Evolutionary conservation across 2,797 vertebrate genomes (phyloP).

Genomic region (Triplophysa bombifrons): DNA sequence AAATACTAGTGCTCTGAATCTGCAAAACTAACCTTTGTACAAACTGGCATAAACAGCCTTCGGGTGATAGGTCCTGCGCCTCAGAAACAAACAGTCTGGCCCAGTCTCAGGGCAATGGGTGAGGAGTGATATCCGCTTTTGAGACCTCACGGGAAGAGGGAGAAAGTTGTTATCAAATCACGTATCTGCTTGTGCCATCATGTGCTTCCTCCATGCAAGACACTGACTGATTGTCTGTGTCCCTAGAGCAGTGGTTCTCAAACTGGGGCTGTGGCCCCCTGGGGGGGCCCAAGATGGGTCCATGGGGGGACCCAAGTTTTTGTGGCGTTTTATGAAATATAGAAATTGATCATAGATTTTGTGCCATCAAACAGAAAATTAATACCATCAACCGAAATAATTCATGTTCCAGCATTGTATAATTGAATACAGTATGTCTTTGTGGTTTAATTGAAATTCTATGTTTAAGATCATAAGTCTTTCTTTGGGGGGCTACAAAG

Average conservation of each 20-base stretch:
- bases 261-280: too few species aligned
- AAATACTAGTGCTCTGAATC: not conserved
- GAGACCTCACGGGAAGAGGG: not conserved
- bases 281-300: too few species aligned
- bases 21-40: slow-evolving; percentile 23
- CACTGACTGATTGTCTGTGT: not conserved
- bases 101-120: slow-evolving; percentile 38
- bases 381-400: too few species aligned
- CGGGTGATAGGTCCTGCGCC: slow-evolving; percentile 38
- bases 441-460: too few species aligned
- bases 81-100: slow-evolving; percentile 38
- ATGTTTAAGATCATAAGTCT: too few species aligned
- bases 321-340: too few species aligned
- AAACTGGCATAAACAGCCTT: slow-evolving; percentile 30
- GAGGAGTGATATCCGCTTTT: slow-evolving; percentile 40
- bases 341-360: too few species aligned
- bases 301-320: too few species aligned
- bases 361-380: too few species aligned
- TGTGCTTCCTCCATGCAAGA: not conserved
- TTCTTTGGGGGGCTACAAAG: too few species aligned
- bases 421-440: too few species aligned
- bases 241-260: not conserved
- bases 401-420: too few species aligned
- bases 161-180: not conserved
- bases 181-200: not conserved